Evolutionary conservation across 2,888 invertebrate genomes (phyloP), one percentile per base, ranked within the genome.

Genomic region (Apotomis turbidana): DNA sequence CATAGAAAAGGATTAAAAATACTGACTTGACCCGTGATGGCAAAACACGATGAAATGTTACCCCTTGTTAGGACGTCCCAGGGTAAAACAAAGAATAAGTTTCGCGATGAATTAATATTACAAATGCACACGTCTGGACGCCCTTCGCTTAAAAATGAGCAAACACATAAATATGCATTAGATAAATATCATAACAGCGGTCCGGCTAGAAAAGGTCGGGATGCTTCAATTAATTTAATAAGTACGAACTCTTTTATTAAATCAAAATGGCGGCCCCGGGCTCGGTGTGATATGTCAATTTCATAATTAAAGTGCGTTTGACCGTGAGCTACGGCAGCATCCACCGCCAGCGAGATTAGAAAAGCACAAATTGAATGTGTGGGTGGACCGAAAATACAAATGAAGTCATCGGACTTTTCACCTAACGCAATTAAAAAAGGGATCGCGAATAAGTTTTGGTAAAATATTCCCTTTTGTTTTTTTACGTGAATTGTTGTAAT

Each of bases 231-330:
- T 91, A 90, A 90, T 90, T 87, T 89, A 77, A 80, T 86, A 88
- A 89, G 86, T 87, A 81, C 84, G 83, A 85, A 90, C 91, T 88
- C 91, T 92, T 93, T 91, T 92, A 93, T 93, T 93, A 91, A 93
- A 93, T 92, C 87, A 88, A 90, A 90, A 87, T 84, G 79, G 76
- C 84, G 81, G 80, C 84, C 80, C 82, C 74, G 79, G 74, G 74
- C 74, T 78, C 80, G 76, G 77, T 83, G 85, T 86, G 90, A 92
- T 90, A 92, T 93, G 93, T 93, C 93, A 93, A 93, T 92, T 92
- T 89, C 88, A 90, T 93, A 93, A 93, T 93, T 93, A 91, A 91
- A 93, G 91, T 90, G 87, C 92, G 88, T 90, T 91, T 93, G 92
- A 93, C 93, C 93, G 91, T 91, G 76, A 79, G 78, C 77, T 78